Conservation (phyloP, 2,113 vertebrate genomes). For the Nothocercus nigrocapillus region DNA sequence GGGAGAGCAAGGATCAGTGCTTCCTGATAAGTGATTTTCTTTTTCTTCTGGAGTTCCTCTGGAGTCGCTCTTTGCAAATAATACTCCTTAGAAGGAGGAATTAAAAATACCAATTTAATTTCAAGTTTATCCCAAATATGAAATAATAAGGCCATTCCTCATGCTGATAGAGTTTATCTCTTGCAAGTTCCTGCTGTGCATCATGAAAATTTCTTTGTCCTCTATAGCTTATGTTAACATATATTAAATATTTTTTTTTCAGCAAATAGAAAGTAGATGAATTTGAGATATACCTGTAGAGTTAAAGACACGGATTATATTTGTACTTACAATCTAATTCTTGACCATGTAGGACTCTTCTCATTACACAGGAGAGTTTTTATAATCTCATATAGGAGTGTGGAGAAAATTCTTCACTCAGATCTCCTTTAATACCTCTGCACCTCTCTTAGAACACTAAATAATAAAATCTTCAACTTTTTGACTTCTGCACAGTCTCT, state of each 20-base stretch:
- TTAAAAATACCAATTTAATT: not conserved
- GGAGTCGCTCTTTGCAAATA: not conserved
- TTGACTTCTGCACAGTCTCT: not conserved
- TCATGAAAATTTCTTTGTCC: not conserved
- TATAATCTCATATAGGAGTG: not conserved
- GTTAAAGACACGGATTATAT: not conserved
- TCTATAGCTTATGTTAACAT: not conserved
- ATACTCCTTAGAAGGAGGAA: not conserved
- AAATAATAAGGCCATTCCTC: not conserved
- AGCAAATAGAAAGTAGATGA: not conserved
- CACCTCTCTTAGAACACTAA: not conserved
- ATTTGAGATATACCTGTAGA: not conserved
- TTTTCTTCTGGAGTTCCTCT: not conserved
- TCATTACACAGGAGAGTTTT: not conserved
- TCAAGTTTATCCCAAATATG: not conserved
- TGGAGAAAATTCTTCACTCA: not conserved
- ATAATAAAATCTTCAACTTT: not conserved
- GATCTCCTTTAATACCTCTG: not conserved
- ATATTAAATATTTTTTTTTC: not conserved
- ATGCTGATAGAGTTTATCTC: not conserved
- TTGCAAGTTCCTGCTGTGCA: not conserved
- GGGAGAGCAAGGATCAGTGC: not conserved
- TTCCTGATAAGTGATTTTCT: not conserved
- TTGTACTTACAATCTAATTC: not conserved
- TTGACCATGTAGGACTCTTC: not conserved